Percentiles rank a stretch among this genome's conserved stretches.
Evolutionary conservation across 2,797 vertebrate species (phyloP).

Genomic region (Poecilia velifera): DNA sequence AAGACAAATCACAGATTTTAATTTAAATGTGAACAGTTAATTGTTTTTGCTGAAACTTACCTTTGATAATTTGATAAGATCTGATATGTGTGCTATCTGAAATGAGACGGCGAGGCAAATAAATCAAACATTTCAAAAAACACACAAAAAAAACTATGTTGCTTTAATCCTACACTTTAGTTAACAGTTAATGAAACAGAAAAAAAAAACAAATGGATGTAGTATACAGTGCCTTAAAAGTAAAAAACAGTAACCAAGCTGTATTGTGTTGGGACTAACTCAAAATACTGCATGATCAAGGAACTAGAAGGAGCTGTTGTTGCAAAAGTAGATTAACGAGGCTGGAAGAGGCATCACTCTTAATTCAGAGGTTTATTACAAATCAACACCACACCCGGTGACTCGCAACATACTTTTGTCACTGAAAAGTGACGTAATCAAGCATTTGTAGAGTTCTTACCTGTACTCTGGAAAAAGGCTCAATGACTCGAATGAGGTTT

Average conservation of each 20-base stretch:
- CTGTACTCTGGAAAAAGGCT: constrained; percentile 99
- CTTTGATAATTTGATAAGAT: constrained; percentile 97
- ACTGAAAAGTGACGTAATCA: neutral
- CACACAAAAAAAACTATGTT: neutral
- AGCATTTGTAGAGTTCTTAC: constrained; percentile 60
- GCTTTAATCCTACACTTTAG: neutral
- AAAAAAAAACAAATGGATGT: neutral
- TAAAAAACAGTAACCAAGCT: neutral
- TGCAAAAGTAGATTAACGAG: neutral
- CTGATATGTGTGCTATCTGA: constrained; percentile 97
- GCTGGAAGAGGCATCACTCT: neutral
- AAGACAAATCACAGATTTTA: neutral
- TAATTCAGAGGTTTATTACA: neutral
- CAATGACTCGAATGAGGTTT: constrained; percentile 98
- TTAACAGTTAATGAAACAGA: neutral
- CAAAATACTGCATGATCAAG: neutral
- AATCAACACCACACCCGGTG: neutral
- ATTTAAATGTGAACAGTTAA: neutral
- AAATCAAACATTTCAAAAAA: neutral
- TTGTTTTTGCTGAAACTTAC: constrained; percentile 71
- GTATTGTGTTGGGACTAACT: neutral
- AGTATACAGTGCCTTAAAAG: neutral
- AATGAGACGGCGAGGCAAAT: constrained; percentile 18
- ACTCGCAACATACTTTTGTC: neutral
- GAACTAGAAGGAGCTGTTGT: neutral